Evolutionary conservation across 2,113 vertebrate species (phyloP).

Genomic region (Trochalopteron elliotii): DNA sequence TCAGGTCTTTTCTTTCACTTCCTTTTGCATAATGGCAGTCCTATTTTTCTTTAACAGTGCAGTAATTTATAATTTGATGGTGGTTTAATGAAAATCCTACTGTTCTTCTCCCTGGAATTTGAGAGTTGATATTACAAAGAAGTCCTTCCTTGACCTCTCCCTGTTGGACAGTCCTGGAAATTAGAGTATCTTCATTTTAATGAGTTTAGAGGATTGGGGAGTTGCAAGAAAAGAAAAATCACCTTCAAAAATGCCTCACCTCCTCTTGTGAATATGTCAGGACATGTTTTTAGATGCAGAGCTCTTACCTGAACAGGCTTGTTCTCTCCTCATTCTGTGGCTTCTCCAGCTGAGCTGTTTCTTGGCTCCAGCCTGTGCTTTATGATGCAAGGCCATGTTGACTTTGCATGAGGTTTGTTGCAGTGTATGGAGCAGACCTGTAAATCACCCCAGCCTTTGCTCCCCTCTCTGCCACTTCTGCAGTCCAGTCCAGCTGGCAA

Average conservation of each 20-base stretch:
- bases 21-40: background rate
- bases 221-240: background rate
- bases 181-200: conserved; percentile 28
- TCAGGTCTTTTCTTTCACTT: background rate
- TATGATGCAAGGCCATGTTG: conserved; percentile 15
- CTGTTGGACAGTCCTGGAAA: conserved; percentile 23
- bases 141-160: conserved; percentile 33
- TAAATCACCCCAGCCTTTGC: background rate
- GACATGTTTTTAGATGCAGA: conserved; percentile 4
- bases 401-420: background rate
- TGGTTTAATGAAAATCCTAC: background rate
- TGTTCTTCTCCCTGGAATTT: background rate
- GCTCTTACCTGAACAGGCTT: conserved; percentile 32
- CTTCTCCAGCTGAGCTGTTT: conserved; percentile 14
- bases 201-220: conserved; percentile 31
- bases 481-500: background rate
- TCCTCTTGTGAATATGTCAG: conserved; percentile 1
- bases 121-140: background rate
- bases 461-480: background rate
- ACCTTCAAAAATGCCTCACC: conserved; percentile 14
- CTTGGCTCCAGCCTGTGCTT: conserved; percentile 4
- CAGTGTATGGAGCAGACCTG: background rate
- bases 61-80: background rate
- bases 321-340: background rate
- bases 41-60: background rate